Evolutionary conservation across 2,888 invertebrate species (phyloP), one percentile per base, ranked within the genome.

Genomic region (Gortyna flavago): DNA sequence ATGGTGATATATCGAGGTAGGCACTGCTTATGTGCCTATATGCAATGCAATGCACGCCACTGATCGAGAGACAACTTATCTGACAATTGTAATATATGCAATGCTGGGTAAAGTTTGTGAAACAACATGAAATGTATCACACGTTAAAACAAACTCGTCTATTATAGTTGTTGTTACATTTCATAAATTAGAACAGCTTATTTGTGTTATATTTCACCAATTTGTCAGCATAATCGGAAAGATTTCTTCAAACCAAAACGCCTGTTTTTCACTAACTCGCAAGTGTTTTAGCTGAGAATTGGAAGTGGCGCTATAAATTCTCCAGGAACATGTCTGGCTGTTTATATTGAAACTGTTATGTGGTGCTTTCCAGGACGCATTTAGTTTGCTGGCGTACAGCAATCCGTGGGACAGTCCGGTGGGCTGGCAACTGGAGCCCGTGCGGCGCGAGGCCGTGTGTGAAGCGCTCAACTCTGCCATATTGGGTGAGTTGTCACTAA

Each of bases 341-440:
- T 35, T 7, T 1, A 13, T 32, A 8, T 48, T 11, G 11, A 48
- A 2, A 11, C 13, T 29, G 29, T 66, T 7, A 5, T 32, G 65
- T 73, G 41, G n/a, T 35, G n/a, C 62, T 18, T 88, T 95, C 44
- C 97, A 99, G 98, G 99, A 99, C 96, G 99, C 99, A 93, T 99
- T 99, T 97, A 99, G 99, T 97, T 97, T 99, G 93, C 97, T 99
- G 93, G 99, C 99, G 70, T 99, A 99, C 96, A 98, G 99, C 90
- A 99, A 99, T 97, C 99, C 99, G 51, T 99, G 99, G 99, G 98
- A 98, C 92, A 99, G 99, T 95, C 99, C 99, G 32, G 98, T 99
- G 83, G 99, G 99, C 82, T 99, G 99, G 98, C 99, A 99, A 95
- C 97, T 99, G 90, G 98, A 99, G 95, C 98, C 99, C n/a, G 97